These are phyloP conservation scores for Tokudaia muenninki DNA, from an alignment of 2,797 vertebrate genomes.

Conservation along the genomic window DNA sequence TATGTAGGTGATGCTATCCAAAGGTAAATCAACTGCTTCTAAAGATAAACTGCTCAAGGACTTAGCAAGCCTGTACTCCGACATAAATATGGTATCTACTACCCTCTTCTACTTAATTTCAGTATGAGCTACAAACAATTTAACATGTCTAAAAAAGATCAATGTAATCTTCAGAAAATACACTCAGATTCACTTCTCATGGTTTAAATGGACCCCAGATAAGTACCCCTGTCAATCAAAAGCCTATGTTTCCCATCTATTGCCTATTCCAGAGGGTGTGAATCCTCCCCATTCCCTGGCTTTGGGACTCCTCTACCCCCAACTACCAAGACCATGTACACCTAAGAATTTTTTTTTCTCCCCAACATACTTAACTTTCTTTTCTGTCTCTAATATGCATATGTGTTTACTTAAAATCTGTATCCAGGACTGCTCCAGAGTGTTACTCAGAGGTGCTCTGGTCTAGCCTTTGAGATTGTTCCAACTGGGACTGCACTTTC, in stretches of 20 bases:
- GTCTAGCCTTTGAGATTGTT: not conserved
- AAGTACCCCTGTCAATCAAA: too few relatives aligned
- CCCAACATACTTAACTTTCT: not conserved
- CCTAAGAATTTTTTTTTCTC: not conserved
- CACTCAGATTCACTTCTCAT: not conserved
- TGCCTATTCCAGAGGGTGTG: too few relatives aligned
- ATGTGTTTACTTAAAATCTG: not conserved
- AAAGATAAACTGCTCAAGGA: not conserved
- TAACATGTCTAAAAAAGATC: not conserved
- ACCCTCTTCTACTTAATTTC: too few relatives aligned
- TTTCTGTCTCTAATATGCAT: not conserved
- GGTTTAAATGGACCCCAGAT: not conserved
- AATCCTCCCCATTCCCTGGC: too few relatives aligned
- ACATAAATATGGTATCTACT: too few relatives aligned
- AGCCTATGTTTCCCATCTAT: not conserved
- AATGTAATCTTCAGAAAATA: not conserved
- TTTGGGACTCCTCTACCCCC: too few relatives aligned
- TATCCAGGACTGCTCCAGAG: not conserved
- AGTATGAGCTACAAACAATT: too few relatives aligned
- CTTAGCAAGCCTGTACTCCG: too few relatives aligned
- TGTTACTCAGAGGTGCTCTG: not conserved
- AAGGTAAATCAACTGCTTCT: conserved; percentile 12
- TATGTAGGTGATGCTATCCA: conserved; percentile 19
- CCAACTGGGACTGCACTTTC: not conserved
- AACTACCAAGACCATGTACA: not conserved